Base-by-base conservation (phyloP, 2,797 vertebrate species). In the Peromyscus nudipes region DNA sequence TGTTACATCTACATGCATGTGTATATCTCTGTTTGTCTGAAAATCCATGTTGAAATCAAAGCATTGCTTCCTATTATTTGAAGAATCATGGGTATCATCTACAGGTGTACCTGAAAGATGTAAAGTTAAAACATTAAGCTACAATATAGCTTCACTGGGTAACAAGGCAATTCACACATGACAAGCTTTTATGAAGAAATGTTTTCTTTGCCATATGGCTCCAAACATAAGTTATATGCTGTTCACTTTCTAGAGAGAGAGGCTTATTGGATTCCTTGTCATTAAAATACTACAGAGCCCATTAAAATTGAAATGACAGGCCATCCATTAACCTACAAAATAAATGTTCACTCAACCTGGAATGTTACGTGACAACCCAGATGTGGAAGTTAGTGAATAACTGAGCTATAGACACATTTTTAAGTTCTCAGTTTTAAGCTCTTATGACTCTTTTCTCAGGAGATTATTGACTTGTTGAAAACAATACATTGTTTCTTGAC, bases 391-490 rank as follows among this genome's bases (percentile, higher is more conserved):
- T 73, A 76, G 75, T 27, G 49, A 83, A 31, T 12, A 73, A 87
- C 29, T 49, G 40, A 97, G 49, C n/a, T 80, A 82, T 9, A 60
- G 62, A 79, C 76, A 91, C 79, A 80, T 34, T 93, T n/a, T 95
- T 87, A 87, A 52, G 43, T 89, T 97, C 67, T 92, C 81, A 13
- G 46, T 91, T 94, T 80, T 96, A 88, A 94, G 81, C 31, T 97
- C 75, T 67, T 34, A 89, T 60, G 10, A 82, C 37, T 92, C 23
- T 8, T 76, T 77, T 87, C 80, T 93, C 23, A 14, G 16, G 13
- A 96, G 31, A 93, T 81, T 87, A 83, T 62, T 80, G 60, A 81
- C 37, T 95, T 67, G 57, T 27, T 76, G 34, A 76, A 73, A 90
- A 92, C 43, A 90, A 27, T 29, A 23, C 34, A 73, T 31, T 77